Evolutionary conservation across 2,888 invertebrate genomes (phyloP).

Genomic region (Stenurella melanura): DNA sequence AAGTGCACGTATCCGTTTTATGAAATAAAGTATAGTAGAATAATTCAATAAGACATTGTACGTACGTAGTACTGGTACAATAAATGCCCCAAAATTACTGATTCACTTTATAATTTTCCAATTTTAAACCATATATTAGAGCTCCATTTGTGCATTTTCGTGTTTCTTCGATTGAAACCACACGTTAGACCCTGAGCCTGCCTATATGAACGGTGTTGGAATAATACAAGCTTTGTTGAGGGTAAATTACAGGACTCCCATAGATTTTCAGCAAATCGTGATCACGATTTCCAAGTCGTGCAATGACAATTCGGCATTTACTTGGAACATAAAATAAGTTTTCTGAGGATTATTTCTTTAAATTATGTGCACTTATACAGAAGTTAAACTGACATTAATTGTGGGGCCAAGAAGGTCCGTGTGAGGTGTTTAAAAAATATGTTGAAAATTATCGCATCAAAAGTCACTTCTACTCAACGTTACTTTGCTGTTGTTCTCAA

Average conservation of each 20-base stretch:
- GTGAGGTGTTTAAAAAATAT: neutral
- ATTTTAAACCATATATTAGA: slow-evolving; percentile 37
- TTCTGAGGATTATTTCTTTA: neutral
- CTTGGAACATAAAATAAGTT: slow-evolving; percentile 9
- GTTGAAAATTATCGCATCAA: neutral
- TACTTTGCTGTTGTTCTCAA: no score
- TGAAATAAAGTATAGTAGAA: neutral
- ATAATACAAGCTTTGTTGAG: slow-evolving; percentile 30
- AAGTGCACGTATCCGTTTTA: neutral
- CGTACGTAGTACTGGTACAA: slow-evolving; percentile 17
- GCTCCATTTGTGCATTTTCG: slow-evolving; percentile 33
- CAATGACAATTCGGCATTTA: slow-evolving; percentile 41
- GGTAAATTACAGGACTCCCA: slow-evolving; percentile 43
- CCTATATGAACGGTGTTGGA: slow-evolving; percentile 29
- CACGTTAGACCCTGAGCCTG: slow-evolving; percentile 32
- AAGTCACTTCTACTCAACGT: no score
- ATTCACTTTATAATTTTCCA: slow-evolving; percentile 25
- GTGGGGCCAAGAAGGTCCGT: neutral
- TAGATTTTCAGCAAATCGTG: slow-evolving; percentile 41
- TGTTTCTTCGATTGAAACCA: slow-evolving; percentile 31
- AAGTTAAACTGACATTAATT: slow-evolving; percentile 28
- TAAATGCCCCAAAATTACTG: slow-evolving; percentile 32
- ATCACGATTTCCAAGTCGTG: slow-evolving; percentile 44
- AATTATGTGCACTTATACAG: slow-evolving; percentile 8
- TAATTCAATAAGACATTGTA: slow-evolving; percentile 25